Percentiles rank a stretch among this genome's conserved stretches.
Conservation (phyloP, 2,888 invertebrate species). For the Dasysyrphus tricinctus region DNA sequence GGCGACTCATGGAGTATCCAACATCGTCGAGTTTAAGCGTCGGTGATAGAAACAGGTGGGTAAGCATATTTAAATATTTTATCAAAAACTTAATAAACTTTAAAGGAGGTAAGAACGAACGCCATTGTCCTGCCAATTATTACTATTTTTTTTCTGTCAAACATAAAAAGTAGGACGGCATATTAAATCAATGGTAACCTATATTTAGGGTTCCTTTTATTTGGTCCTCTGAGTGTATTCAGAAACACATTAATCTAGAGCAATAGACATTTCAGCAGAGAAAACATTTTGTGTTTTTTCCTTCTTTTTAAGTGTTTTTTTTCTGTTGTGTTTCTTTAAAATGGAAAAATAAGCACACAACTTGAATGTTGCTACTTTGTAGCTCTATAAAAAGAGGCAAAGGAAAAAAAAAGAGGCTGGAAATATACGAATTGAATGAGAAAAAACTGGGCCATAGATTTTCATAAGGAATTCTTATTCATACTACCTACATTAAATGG, state of each 20-base stretch:
- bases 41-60: conserved; percentile 79
- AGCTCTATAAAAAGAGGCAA: conserved; percentile 13
- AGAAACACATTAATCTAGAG: conserved; percentile 57
- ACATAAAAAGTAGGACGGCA: conserved; percentile 58
- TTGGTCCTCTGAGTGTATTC: conserved; percentile 53
- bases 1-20: conserved; percentile 84
- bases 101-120: not conserved
- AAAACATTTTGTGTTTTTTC: conserved; percentile 12
- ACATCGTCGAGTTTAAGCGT: conserved; percentile 81
- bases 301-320: conserved; percentile 25
- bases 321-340: conserved; percentile 18
- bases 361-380: conserved; percentile 39
- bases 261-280: conserved; percentile 58
- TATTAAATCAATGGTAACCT: conserved; percentile 64
- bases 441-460: conserved; percentile 63
- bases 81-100: conserved; percentile 3
- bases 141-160: not conserved
- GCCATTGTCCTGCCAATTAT: conserved; percentile 39
- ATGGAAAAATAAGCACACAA: conserved; percentile 57
- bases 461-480: conserved; percentile 46
- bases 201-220: conserved; percentile 38
- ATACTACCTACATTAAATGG: conserved; percentile 34
- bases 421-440: conserved; percentile 54
- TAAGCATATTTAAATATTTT: conserved; percentile 23
- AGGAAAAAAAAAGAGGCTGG: not conserved